Conservation (phyloP, 2,797 vertebrate species). For the Eulemur mongoz region DNA sequence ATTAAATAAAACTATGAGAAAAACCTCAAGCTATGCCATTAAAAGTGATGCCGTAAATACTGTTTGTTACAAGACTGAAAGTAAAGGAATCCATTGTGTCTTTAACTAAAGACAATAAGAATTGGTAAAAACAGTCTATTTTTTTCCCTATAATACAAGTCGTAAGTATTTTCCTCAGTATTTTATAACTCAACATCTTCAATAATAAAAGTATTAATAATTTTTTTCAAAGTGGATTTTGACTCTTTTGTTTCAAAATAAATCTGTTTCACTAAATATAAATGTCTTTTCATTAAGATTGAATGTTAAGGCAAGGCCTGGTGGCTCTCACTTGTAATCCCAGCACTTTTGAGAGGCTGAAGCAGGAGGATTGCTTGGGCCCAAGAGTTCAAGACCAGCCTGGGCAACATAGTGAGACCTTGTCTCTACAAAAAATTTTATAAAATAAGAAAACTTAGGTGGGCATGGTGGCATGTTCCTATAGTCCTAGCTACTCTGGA, state of each 20-base stretch:
- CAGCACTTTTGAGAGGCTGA: not conserved
- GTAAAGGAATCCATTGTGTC: constrained; percentile 3
- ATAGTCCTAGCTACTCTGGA: not conserved
- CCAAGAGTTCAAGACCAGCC: not conserved
- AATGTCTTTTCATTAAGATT: not conserved
- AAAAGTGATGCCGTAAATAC: constrained; percentile 19
- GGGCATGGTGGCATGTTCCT: not conserved
- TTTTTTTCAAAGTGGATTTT: constrained; percentile 37
- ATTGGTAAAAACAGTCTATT: not conserved
- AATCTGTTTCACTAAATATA: not conserved
- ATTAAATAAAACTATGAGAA: constrained; percentile 43
- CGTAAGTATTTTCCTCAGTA: not conserved
- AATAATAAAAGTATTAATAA: not conserved
- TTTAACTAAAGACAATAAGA: constrained; percentile 24
- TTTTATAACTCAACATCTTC: not conserved
- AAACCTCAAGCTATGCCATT: not conserved
- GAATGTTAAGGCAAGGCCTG: not conserved
- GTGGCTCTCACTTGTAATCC: not conserved
- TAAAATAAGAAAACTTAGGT: not conserved
- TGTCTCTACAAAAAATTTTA: not conserved
- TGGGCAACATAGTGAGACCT: not conserved
- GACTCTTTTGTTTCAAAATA: constrained; percentile 26
- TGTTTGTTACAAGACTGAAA: not conserved
- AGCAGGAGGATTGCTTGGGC: not conserved
- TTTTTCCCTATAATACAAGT: not conserved